Conservation (phyloP, 2,797 vertebrate genomes). For the Lacerta agilis region DNA sequence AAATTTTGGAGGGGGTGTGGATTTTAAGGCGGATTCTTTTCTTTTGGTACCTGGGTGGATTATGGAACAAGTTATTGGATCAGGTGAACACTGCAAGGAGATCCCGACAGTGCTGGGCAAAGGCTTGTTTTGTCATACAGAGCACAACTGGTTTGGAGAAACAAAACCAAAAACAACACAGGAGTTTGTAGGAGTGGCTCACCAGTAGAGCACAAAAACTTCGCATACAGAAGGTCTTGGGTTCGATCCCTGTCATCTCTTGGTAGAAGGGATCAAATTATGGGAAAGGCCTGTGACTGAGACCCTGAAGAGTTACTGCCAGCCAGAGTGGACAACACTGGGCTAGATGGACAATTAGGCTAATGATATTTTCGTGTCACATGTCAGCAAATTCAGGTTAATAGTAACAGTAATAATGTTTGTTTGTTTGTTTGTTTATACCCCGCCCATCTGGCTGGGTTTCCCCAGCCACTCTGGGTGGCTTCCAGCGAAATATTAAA, state of each 20-base stretch:
- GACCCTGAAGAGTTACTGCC: not conserved
- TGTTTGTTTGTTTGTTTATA: no score
- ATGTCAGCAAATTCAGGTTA: no score
- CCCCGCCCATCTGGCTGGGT: no score
- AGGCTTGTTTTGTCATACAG: not conserved
- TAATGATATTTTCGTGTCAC: no score
- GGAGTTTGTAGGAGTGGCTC: not conserved
- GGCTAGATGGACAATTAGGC: no score
- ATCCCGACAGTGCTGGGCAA: not conserved
- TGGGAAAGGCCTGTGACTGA: not conserved
- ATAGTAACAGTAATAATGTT: no score
- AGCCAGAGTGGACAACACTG: not conserved
- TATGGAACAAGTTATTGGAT: not conserved
- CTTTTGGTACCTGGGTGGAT: not conserved
- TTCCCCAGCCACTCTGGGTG: no score
- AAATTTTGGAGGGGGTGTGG: not conserved
- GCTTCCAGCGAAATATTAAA: no score
- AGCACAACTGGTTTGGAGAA: not conserved
- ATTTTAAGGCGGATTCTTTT: not conserved
- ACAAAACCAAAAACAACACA: not conserved
- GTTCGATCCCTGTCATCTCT: not conserved
- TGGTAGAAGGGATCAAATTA: not conserved
- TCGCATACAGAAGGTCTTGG: no score
- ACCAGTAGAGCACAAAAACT: not conserved
- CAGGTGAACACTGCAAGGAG: not conserved